Evolutionary conservation across 2,113 vertebrate genomes (phyloP).

Genomic region (Rhegmatorhina hoffmannsi): DNA sequence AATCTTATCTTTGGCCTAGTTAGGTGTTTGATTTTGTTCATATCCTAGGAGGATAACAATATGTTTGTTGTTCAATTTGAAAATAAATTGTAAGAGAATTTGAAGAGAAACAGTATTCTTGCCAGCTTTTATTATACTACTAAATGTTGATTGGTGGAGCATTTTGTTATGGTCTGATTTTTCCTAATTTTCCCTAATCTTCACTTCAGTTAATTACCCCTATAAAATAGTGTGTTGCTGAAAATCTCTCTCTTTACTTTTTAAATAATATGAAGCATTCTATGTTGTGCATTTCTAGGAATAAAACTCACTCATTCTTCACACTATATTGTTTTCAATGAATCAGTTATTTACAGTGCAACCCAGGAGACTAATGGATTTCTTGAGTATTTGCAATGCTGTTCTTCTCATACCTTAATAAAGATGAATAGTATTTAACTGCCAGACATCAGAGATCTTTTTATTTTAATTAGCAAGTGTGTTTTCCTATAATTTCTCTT

Average conservation of each 20-base stretch:
- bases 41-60: not conserved
- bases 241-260: not conserved
- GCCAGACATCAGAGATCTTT: constrained; percentile 11
- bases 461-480: constrained; percentile 1
- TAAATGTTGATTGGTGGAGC: not conserved
- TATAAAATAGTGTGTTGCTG: not conserved
- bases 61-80: not conserved
- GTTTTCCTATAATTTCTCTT: not conserved
- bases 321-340: not conserved
- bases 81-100: not conserved
- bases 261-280: not conserved
- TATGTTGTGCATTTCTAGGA: not conserved
- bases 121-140: not conserved
- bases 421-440: constrained; percentile 29
- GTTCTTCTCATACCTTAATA: constrained; percentile 3
- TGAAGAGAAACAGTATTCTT: not conserved
- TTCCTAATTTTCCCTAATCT: not conserved
- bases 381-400: not conserved
- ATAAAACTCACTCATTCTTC: not conserved
- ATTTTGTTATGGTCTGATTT: not conserved
- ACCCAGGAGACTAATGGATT: not conserved
- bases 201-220: not conserved
- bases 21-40: not conserved
- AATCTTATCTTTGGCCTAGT: not conserved
- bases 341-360: not conserved